These are phyloP conservation scores for Coturnix japonica DNA, from an alignment of 2,113 vertebrate genomes.

Conservation along the genomic window DNA sequence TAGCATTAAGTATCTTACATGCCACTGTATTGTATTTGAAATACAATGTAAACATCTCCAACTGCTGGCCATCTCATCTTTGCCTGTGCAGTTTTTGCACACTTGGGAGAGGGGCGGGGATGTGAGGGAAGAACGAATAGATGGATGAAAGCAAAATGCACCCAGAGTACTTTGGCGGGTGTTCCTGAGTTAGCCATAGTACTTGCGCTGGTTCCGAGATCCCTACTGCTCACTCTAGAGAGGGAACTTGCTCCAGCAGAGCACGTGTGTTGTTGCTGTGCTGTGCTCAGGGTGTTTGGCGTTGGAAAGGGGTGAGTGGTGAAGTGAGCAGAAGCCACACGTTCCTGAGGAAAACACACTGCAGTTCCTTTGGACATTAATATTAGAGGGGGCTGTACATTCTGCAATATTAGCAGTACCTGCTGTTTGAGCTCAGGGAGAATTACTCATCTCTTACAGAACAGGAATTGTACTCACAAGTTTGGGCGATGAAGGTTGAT, in stretches of 20 bases:
- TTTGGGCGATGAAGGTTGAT: background rate
- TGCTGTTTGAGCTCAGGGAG: background rate
- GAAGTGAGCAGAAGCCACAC: conserved; percentile 28
- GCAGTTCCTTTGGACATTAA: conserved; percentile 11
- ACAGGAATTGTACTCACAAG: background rate
- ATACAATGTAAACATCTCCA: conserved; percentile 77
- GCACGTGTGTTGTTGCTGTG: fast-evolving
- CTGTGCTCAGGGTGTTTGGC: background rate
- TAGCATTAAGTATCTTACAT: conserved; percentile 75
- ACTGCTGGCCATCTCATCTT: conserved; percentile 69
- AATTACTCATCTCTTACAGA: conserved; percentile 6
- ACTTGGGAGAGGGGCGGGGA: background rate
- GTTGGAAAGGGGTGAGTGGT: background rate
- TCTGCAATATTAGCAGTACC: background rate
- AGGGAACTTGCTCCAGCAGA: background rate
- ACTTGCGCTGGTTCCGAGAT: conserved; percentile 13
- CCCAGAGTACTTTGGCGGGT: conserved; percentile 61
- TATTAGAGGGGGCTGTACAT: background rate
- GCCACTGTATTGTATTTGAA: conserved; percentile 74
- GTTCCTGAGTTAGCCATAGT: conserved; percentile 74
- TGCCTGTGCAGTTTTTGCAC: conserved; percentile 72
- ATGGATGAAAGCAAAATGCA: conserved; percentile 28
- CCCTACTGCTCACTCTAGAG: background rate
- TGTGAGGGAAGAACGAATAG: background rate
- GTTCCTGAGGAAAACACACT: conserved; percentile 63